phyloP scores from a whole-genome alignment of 2,113 vertebrate species.

The Microtus richardsoni region DNA sequence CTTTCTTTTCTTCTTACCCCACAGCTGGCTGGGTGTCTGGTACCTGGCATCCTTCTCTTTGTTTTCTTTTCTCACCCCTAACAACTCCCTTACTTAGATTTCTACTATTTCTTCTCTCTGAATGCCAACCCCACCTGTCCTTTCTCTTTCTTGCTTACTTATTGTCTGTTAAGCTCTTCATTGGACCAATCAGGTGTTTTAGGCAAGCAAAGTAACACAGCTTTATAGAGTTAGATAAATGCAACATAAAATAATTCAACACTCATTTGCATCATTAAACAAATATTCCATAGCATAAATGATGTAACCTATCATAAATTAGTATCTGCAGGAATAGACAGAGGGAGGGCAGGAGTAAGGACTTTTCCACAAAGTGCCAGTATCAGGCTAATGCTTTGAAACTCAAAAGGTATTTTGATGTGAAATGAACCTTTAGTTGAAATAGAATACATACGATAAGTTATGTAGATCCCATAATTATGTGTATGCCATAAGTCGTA shows the following conservation, averaged over 20 bases:
- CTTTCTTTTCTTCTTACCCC: background rate
- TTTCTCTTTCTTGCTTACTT: background rate
- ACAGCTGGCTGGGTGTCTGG: background rate
- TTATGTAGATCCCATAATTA: background rate
- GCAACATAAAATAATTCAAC: background rate
- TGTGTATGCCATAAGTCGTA: background rate
- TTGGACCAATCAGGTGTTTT: background rate
- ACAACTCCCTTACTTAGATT: background rate
- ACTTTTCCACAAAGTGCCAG: background rate
- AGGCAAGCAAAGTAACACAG: background rate
- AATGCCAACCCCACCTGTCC: background rate
- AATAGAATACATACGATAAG: background rate
- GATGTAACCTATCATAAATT: background rate
- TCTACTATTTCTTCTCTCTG: background rate
- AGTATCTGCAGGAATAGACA: background rate
- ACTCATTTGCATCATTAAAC: background rate
- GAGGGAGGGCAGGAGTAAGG: background rate
- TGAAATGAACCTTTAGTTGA: background rate
- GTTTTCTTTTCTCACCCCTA: background rate
- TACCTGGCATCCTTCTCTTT: accelerated
- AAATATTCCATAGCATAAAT: background rate
- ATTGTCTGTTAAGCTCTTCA: background rate
- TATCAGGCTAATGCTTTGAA: background rate
- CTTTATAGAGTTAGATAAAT: background rate
- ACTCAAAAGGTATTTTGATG: background rate